Evolutionary conservation across 2,888 invertebrate species (phyloP).

Genomic region (Eilema caniola): DNA sequence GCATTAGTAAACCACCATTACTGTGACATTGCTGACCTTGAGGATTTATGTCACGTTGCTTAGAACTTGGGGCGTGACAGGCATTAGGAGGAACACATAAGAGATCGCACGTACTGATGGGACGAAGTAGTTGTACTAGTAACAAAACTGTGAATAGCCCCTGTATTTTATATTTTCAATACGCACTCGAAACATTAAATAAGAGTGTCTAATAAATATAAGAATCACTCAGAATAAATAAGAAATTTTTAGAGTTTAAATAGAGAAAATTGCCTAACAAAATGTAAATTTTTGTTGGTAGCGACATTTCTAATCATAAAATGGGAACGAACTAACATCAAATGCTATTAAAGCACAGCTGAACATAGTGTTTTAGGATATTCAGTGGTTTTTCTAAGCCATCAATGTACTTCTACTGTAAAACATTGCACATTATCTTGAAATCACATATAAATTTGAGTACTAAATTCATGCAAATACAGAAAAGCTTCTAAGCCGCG

Average conservation of each 20-base stretch:
- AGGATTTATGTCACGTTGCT: slow-evolving; percentile 33
- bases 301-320: neutral
- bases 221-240: too few species aligned
- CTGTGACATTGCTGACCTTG: slow-evolving; percentile 39
- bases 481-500: neutral
- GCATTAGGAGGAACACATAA: slow-evolving; percentile 18
- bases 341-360: too few species aligned
- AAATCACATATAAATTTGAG: neutral
- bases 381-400: neutral
- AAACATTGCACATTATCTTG: neutral
- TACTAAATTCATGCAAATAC: neutral
- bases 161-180: neutral
- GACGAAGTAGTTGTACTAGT: neutral
- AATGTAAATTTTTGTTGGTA: too few species aligned
- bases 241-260: neutral
- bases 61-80: slow-evolving; percentile 34
- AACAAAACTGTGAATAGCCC: too few species aligned
- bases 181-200: too few species aligned
- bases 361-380: neutral
- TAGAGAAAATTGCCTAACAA: neutral
- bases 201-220: neutral
- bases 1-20: slow-evolving; percentile 38
- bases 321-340: neutral
- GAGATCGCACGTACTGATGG: slow-evolving; percentile 10
- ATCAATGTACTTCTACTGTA: neutral